Percentiles rank a stretch among this genome's conserved stretches.
These are phyloP conservation scores for Liopterus haemorrhoidalis DNA, from an alignment of 2,888 invertebrate genomes.

Conservation along the genomic window DNA sequence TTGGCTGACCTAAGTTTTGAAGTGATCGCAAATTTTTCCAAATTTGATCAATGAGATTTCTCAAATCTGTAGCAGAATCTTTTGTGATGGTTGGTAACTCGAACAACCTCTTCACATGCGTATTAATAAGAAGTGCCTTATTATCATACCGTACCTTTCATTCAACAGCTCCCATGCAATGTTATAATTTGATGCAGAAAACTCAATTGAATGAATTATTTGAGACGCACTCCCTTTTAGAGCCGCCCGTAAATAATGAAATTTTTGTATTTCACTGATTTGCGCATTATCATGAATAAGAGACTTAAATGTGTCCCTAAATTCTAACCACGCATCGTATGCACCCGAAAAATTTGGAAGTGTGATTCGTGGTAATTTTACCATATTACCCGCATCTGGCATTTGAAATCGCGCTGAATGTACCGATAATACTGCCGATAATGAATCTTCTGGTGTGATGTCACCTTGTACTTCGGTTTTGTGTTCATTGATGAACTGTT, in stretches of 20 bases:
- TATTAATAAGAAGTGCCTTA: slow-evolving; percentile 24
- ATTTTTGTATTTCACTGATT: slow-evolving; percentile 25
- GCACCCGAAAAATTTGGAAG: slow-evolving; percentile 22
- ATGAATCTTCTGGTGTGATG: too few species aligned
- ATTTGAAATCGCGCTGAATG: too few species aligned
- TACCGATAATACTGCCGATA: too few species aligned
- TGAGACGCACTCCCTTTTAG: slow-evolving; percentile 24
- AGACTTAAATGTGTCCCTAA: slow-evolving; percentile 22
- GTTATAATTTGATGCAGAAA: slow-evolving; percentile 25
- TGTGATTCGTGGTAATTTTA: slow-evolving; percentile 17
- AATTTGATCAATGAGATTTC: slow-evolving; percentile 25
- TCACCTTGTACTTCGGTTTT: too few species aligned
- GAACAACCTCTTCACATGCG: slow-evolving; percentile 27
- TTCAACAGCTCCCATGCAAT: slow-evolving; percentile 24
- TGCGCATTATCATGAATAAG: slow-evolving; percentile 20
- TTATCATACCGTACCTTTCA: slow-evolving; percentile 29
- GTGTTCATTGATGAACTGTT: too few species aligned
- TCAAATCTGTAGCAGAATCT: slow-evolving; percentile 22
- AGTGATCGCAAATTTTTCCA: slow-evolving; percentile 26
- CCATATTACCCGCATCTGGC: too few species aligned
- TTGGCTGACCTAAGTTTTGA: slow-evolving; percentile 21
- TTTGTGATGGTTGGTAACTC: slow-evolving; percentile 17
- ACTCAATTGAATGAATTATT: slow-evolving; percentile 22
- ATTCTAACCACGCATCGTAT: slow-evolving; percentile 24
- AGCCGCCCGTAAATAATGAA: slow-evolving; percentile 25